These are phyloP conservation scores for Cacoxenus indagator DNA, from an alignment of 2,888 invertebrate species.

Conservation along the genomic window DNA sequence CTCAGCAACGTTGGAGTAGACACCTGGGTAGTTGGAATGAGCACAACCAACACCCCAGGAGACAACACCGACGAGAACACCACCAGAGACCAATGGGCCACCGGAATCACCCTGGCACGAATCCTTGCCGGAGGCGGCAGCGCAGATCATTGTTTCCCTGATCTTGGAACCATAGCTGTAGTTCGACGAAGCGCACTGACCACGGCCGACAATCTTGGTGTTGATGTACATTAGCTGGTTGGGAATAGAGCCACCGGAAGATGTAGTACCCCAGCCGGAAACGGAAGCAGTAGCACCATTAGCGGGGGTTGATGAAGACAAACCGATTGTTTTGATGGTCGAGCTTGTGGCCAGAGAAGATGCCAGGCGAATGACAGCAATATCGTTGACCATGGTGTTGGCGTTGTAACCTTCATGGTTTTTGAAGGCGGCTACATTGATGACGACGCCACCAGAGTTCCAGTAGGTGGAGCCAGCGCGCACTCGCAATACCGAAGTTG, in stretches of 20 bases:
- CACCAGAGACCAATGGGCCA: conserved; percentile 59
- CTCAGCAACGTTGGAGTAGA: conserved; percentile 52
- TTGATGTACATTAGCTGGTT: conserved; percentile 71
- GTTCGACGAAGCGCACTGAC: conserved; percentile 64
- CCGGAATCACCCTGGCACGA: conserved; percentile 65
- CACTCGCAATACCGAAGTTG: conserved; percentile 55
- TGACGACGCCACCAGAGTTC: conserved; percentile 49
- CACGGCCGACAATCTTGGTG: conserved; percentile 67
- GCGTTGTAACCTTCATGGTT: conserved; percentile 69
- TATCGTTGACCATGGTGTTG: conserved; percentile 72
- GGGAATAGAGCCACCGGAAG: conserved; percentile 42
- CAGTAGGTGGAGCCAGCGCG: conserved; percentile 74
- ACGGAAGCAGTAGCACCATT: conserved; percentile 46
- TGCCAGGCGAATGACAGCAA: conserved; percentile 73
- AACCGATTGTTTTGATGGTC: conserved; percentile 66
- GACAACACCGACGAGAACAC: conserved; percentile 56
- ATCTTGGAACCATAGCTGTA: conserved; percentile 64
- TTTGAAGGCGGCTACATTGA: conserved; percentile 38
- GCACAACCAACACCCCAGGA: conserved; percentile 65
- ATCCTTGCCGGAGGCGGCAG: conserved; percentile 48
- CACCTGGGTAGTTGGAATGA: conserved; percentile 51
- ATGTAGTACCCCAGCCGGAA: conserved; percentile 59
- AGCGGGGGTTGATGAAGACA: conserved; percentile 56
- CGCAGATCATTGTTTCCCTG: conserved; percentile 51
- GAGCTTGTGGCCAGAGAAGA: conserved; percentile 69